Evolutionary conservation across 2,797 vertebrate genomes (phyloP).

Genomic region (Pipistrellus pipistrellus): DNA sequence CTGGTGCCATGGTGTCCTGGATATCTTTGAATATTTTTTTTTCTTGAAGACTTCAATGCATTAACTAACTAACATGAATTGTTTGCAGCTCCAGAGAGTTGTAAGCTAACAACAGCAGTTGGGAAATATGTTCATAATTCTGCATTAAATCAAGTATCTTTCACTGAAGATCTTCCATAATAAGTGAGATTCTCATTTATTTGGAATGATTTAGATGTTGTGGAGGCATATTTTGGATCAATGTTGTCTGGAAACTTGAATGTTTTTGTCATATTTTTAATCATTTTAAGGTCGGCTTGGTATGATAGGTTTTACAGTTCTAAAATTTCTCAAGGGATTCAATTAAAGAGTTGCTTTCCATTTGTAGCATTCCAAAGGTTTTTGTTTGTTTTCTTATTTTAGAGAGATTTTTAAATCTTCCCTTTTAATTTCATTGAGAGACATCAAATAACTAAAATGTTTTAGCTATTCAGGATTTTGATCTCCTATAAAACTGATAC

Average conservation of each 20-base stretch:
- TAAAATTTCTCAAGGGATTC: slow-evolving; percentile 40
- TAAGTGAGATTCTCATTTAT: slow-evolving; percentile 52
- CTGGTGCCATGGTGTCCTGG: neutral
- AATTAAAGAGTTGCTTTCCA: neutral
- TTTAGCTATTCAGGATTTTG: neutral
- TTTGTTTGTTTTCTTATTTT: slow-evolving; percentile 29
- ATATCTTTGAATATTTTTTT: neutral
- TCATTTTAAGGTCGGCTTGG: slow-evolving; percentile 27
- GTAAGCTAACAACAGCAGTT: slow-evolving; percentile 26
- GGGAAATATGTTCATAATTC: slow-evolving; percentile 60
- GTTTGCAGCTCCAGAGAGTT: slow-evolving; percentile 47
- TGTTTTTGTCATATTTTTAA: slow-evolving; percentile 49
- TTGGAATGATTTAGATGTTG: slow-evolving; percentile 38
- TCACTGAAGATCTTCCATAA: slow-evolving; percentile 37
- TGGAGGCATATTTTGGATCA: neutral
- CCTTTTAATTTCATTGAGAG: slow-evolving; percentile 3
- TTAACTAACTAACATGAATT: slow-evolving; percentile 44
- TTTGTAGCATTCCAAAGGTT: neutral
- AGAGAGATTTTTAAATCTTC: neutral
- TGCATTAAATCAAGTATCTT: slow-evolving; percentile 2
- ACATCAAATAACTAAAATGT: neutral
- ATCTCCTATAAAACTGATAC: neutral
- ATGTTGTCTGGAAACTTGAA: slow-evolving; percentile 13
- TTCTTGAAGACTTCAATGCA: slow-evolving; percentile 20
- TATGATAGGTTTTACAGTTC: neutral